Evolutionary conservation across 2,113 vertebrate genomes (phyloP), one percentile per base, ranked within the genome.

Genomic region (Verasper variegatus): DNA sequence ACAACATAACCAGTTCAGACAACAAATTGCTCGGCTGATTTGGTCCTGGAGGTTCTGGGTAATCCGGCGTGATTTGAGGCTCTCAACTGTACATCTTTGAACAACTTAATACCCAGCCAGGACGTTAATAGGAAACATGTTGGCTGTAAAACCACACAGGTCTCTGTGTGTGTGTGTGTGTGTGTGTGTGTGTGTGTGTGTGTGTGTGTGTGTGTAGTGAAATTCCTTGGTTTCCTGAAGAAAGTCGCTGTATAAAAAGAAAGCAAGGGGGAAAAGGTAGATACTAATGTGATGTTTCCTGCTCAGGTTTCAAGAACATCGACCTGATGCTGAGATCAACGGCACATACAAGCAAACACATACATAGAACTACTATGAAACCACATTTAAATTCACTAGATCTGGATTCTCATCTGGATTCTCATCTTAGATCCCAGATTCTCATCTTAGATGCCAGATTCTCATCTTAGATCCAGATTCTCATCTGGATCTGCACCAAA

Each of bases 71-170:
- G 86, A 91, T 91, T 93, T 81, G 45, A 84, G 83, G 64, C 70
- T 75, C 82, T 90, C 71, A 20, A 74, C 73, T 71, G 73, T 75
- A 81, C 62, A 88, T 87, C 82, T 92, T 82, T 90, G 85, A 91
- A 91, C 85, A 89, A 86, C 73, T 85, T 89, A 82, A 91, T 88
- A 79, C 75, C 58, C 56, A 59, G 56, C 72, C 67, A 79, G 66
- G 65, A 70, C 40, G 60, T 35, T 95, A 94, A 94, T 93, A 54
- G 89, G 87, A 94, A 94, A 84, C 92, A 93, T 27, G 72, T 68
- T 84, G 77, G 79, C 65, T 68, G 27, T 68, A 42, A 42, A 42
- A 42, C 40, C 40, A 42, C 40, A 74, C 18, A 4, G 18, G 1
- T 47, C 12, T 24, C 23, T 24, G n/a, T n/a, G n/a, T n/a, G n/a